phyloP scores from a whole-genome alignment of 2,888 invertebrate species.

The Drosophila longiperda region DNA sequence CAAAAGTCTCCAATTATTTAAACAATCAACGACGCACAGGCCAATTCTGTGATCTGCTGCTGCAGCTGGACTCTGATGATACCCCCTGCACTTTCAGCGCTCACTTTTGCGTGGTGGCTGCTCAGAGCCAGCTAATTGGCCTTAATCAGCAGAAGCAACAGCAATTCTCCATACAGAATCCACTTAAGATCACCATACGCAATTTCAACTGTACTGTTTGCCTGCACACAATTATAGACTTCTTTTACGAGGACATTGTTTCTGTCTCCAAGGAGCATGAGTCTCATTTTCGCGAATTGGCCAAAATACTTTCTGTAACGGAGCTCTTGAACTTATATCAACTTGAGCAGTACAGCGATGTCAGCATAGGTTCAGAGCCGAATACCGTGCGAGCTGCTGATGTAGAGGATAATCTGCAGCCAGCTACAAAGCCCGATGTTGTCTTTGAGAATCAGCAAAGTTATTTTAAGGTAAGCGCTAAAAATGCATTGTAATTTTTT shows the following conservation, averaged over 20 bases:
- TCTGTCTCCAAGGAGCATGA: constrained; percentile 82
- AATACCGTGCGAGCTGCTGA: constrained; percentile 11
- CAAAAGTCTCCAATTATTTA: constrained; percentile 83
- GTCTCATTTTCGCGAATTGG: constrained; percentile 81
- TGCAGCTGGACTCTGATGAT: constrained; percentile 70
- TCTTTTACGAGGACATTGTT: constrained; percentile 83
- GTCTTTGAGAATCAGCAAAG: constrained; percentile 82
- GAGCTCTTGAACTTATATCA: constrained; percentile 80
- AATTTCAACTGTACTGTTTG: constrained; percentile 82
- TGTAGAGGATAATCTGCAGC: constrained; percentile 52
- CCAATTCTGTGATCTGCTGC: constrained; percentile 82
- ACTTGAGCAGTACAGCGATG: constrained; percentile 52
- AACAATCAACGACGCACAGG: constrained; percentile 83
- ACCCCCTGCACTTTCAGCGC: constrained; percentile 61
- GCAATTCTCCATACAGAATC: constrained; percentile 84
- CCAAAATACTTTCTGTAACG: constrained; percentile 80
- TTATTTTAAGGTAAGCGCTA: constrained; percentile 75
- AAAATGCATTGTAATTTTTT: not conserved
- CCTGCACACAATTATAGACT: constrained; percentile 82
- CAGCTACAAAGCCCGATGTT: constrained; percentile 54
- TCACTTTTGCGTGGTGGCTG: constrained; percentile 83
- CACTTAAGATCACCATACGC: constrained; percentile 81
- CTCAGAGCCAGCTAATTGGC: constrained; percentile 83
- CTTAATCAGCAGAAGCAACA: constrained; percentile 77
- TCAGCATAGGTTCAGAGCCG: constrained; percentile 12